phyloP scores from a whole-genome alignment of 1,140 invertebrate species.

The Hycleus phaleratus region DNA sequence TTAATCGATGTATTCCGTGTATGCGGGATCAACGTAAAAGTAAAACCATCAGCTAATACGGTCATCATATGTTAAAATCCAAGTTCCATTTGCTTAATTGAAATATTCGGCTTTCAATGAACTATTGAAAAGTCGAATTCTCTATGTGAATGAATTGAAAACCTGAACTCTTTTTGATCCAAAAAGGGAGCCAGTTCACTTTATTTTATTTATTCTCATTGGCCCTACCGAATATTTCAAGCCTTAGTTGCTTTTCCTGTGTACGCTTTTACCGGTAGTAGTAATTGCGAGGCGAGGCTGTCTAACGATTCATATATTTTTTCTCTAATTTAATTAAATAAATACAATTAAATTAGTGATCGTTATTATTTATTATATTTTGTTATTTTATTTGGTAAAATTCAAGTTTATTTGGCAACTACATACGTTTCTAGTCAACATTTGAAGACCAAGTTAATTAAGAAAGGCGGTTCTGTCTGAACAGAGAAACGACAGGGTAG shows the following conservation, averaged over 20 bases:
- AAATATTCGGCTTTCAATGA: conserved; percentile 34
- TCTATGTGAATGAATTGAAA: conserved; percentile 28
- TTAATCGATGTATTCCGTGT: too few species aligned
- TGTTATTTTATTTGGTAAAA: too few species aligned
- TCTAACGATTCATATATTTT: not conserved
- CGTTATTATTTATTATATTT: too few species aligned
- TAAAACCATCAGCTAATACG: conserved; percentile 19
- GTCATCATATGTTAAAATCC: conserved; percentile 25
- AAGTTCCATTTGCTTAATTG: conserved; percentile 39
- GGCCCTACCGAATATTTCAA: conserved; percentile 10
- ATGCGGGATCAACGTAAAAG: not conserved
- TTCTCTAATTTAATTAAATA: too few species aligned
- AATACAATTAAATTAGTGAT: too few species aligned
- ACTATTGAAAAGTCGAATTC: conserved; percentile 36
- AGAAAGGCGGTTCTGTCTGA: conserved; percentile 14
- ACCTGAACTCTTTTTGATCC: conserved; percentile 28
- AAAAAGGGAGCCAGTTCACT: conserved; percentile 14
- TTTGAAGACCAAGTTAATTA: conserved; percentile 10
- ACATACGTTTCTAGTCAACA: too few species aligned
- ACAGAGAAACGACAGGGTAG: conserved; percentile 13
- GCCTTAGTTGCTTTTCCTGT: conserved; percentile 3
- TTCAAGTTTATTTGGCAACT: too few species aligned
- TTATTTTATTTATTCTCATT: conserved; percentile 16
- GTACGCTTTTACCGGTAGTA: not conserved
- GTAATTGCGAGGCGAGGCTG: too few species aligned